A percentile compares a stretch with the other conserved stretches of the same genome.
These are phyloP conservation scores for Pithys albifrons DNA, from an alignment of 2,113 vertebrate species.

Conservation along the genomic window DNA sequence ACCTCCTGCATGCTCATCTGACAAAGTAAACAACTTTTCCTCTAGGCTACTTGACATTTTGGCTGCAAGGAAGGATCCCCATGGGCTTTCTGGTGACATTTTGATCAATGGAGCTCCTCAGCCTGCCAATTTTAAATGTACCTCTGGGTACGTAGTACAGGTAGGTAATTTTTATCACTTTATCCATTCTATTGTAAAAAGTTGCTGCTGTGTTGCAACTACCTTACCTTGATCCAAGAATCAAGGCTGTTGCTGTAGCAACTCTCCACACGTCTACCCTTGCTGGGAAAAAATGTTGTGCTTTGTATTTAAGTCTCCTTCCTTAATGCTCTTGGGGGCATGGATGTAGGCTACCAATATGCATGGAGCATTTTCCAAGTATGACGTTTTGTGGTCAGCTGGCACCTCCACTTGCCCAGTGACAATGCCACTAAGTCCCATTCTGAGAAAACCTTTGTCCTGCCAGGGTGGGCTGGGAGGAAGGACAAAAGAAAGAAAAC, in stretches of 20 bases:
- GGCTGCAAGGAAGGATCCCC: slow-evolving; percentile 83
- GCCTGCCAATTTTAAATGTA: slow-evolving; percentile 91
- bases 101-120: slow-evolving; percentile 88
- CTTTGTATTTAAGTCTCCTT: not conserved
- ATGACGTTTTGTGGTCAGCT: not conserved
- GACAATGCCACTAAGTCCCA: not conserved
- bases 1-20: not conserved
- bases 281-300: not conserved
- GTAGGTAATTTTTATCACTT: slow-evolving; percentile 58
- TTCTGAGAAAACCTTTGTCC: not conserved
- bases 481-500: not conserved
- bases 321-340: not conserved
- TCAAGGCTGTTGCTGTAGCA: not conserved
- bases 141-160: slow-evolving; percentile 94
- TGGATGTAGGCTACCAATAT: not conserved
- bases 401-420: not conserved
- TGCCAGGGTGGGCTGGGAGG: not conserved
- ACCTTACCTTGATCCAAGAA: not conserved
- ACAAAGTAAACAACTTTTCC: not conserved
- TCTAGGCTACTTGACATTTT: slow-evolving; percentile 77
- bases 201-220: not conserved
- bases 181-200: not conserved
- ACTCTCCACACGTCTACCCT: not conserved
- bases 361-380: not conserved
- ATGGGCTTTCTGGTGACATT: slow-evolving; percentile 82